Evolutionary conservation across 2,888 invertebrate species (phyloP), one percentile per base, ranked within the genome.

Genomic region (Sturmia bella): DNA sequence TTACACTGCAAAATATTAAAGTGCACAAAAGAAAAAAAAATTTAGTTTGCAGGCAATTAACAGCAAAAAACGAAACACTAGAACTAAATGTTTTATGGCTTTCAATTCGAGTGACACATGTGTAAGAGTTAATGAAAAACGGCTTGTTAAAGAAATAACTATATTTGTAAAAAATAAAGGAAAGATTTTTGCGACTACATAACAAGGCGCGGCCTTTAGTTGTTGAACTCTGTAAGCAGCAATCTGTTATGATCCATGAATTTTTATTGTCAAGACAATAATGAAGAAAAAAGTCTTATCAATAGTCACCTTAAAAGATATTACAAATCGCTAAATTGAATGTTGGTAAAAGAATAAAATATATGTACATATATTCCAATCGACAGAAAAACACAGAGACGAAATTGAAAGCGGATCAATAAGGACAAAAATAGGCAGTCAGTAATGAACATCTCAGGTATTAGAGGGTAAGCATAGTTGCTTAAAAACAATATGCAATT

Each of bases 71-170:
- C 45, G 6, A 43, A 9, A 17, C 48, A 77, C 63, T 68, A 69
- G 37, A 32, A 5, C 5, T 1, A 50, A 13, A 19, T 70, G 39
- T 74, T 82, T 82, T 64, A 64, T 63, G 63, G 41, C 56, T 68
- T 43, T 74, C 17, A 41, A 15, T 52, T 70, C 27, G 52, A 66
- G 74, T 82, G 82, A 78, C 82, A 82, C 74, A 82, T 82, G 82
- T 82, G 59, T 59, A 39, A 69, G 43, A 69, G 68, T 45, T 48
- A 75, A 75, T 57, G 66, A 64, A 64, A 77, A 56, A 73, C 59
- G 43, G 66, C 66, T 68, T 61, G 57, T 50, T 64, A 64, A 70
- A 57, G 70, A 48, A 41, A 45, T 61, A 54, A 68, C 48, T 56
- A 70, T 19, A 63, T 37, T 56, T 6, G 56, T 52, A 43, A 59